A percentile compares a stretch with the other conserved stretches of the same genome.
phyloP scores from a whole-genome alignment of 2,113 vertebrate species.

The Aplodontia rufa region DNA sequence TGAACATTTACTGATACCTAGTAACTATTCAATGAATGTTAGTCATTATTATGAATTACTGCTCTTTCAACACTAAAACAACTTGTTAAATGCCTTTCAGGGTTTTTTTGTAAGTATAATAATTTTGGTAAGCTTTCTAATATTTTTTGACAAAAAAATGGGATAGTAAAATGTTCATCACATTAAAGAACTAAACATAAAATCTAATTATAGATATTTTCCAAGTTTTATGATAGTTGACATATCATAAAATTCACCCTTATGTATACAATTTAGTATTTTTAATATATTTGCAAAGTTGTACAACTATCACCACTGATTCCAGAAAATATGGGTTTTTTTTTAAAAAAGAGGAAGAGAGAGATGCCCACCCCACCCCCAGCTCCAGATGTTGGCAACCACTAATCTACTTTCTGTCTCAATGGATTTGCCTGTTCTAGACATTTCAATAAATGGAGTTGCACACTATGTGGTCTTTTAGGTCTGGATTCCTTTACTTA shows the following conservation, averaged over 20 bases:
- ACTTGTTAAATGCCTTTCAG: not conserved
- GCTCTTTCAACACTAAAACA: not conserved
- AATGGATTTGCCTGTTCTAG: not conserved
- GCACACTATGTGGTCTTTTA: not conserved
- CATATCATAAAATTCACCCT: not conserved
- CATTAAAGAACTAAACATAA: not conserved
- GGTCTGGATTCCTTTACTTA: not conserved
- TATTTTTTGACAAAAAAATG: not conserved
- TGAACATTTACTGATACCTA: not conserved
- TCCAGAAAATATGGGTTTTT: slow-evolving; percentile 7
- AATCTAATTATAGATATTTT: not conserved
- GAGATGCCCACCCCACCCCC: no score
- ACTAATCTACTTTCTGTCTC: not conserved
- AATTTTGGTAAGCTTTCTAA: slow-evolving; percentile 22
- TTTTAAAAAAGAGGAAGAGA: no score
- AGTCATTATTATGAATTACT: not conserved
- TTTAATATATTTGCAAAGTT: not conserved
- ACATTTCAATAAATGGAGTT: slow-evolving; percentile 3
- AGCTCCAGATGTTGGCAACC: not conserved
- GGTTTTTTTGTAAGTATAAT: slow-evolving; percentile 39
- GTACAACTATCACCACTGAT: not conserved
- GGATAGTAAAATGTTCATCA: not conserved
- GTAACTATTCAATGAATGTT: not conserved
- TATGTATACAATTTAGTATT: not conserved
- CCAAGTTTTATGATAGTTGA: not conserved